These are phyloP conservation scores for Urophycis tenuis DNA, from an alignment of 2,797 vertebrate genomes.

Conservation along the genomic window DNA sequence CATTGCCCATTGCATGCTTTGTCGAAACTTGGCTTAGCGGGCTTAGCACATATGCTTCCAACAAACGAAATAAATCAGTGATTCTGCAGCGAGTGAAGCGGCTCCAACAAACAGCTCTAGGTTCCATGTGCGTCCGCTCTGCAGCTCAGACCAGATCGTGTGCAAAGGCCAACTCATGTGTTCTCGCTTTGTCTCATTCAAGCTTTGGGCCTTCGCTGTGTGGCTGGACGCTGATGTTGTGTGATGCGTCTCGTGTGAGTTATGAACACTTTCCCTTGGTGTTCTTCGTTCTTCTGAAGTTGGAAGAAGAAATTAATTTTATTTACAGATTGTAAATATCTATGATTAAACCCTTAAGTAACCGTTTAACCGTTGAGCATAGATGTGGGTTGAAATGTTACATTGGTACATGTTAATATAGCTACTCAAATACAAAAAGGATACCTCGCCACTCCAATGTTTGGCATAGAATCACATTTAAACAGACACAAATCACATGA, in stretches of 20 bases:
- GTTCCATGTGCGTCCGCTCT: not conserved
- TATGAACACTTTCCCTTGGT: not conserved
- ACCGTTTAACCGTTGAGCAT: not conserved
- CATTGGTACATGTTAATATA: too few relatives aligned
- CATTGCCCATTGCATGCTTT: not conserved
- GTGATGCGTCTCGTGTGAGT: not conserved
- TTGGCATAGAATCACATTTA: too few relatives aligned
- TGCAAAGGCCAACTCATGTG: not conserved
- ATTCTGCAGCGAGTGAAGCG: not conserved
- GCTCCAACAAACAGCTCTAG: not conserved
- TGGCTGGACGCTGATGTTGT: not conserved
- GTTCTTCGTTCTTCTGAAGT: not conserved
- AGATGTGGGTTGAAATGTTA: not conserved
- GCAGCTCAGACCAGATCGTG: too few relatives aligned
- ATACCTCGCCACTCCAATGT: too few relatives aligned
- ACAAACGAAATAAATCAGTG: not conserved
- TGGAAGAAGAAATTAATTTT: not conserved
- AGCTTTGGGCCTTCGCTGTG: not conserved
- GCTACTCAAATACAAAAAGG: too few relatives aligned
- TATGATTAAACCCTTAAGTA: not conserved
- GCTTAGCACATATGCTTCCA: not conserved
- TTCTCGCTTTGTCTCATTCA: not conserved
- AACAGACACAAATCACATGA: too few relatives aligned
- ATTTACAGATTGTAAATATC: not conserved
- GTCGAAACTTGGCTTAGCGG: not conserved